Evolutionary conservation across 2,113 vertebrate species (phyloP).

Genomic region (Arenaria interpres): DNA sequence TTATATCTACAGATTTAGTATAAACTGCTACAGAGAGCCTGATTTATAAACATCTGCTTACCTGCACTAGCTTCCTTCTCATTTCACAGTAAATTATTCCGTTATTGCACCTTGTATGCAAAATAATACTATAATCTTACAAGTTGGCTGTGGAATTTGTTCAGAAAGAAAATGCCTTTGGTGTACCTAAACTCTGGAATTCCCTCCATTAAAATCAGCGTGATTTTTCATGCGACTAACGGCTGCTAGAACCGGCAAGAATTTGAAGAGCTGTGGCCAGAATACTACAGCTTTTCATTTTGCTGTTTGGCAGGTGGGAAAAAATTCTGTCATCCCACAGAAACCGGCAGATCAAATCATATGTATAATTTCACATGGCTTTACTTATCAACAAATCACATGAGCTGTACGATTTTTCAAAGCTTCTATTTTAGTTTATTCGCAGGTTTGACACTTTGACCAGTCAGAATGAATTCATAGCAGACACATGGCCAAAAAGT

Average conservation of each 20-base stretch:
- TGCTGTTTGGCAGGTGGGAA: not conserved
- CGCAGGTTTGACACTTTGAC: not conserved
- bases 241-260: not conserved
- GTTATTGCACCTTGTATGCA: not conserved
- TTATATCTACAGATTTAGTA: not conserved
- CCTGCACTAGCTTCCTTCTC: not conserved
- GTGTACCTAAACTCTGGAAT: not conserved
- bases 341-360: not conserved
- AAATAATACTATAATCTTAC: not conserved
- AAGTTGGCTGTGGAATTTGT: not conserved
- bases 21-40: not conserved
- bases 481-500: not conserved
- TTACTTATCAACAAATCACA: not conserved
- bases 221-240: not conserved
- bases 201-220: not conserved
- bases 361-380: not conserved
- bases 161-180: not conserved
- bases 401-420: not conserved
- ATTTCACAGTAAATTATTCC: not conserved
- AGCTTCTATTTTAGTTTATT: not conserved
- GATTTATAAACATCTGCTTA: not conserved
- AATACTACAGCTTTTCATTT: not conserved
- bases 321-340: not conserved
- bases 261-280: not conserved
- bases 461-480: not conserved